Percentiles rank a stretch among this genome's conserved stretches.
Conservation (phyloP, 2,888 invertebrate species). For the Rhabditoides inermis region DNA sequence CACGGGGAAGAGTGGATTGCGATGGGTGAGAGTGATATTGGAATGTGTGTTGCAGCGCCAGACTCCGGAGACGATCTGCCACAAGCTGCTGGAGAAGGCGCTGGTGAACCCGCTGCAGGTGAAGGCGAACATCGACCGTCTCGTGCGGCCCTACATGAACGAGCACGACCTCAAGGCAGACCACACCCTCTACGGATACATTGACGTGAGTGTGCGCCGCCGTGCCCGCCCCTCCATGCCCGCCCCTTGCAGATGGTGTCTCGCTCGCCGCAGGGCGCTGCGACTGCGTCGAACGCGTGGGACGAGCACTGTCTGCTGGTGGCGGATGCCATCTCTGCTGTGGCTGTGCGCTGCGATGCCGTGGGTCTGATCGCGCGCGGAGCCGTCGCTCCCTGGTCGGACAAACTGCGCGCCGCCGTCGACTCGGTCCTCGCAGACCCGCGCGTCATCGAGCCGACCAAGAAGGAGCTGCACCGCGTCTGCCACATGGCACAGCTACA, state of each 20-base stretch:
- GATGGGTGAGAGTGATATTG: no score
- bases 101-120: constrained; percentile 19
- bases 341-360: constrained; percentile 23
- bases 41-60: no score
- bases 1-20: no score
- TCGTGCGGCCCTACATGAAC: constrained; percentile 32
- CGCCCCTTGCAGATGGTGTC: constrained; percentile 6
- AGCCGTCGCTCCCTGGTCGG: constrained; percentile 30
- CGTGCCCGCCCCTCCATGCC: no score
- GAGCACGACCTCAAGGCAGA: constrained; percentile 31
- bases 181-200: constrained; percentile 29
- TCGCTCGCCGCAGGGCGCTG: not conserved
- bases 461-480: no score
- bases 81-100: constrained; percentile 21
- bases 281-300: constrained; percentile 16
- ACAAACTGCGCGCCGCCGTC: constrained; percentile 22
- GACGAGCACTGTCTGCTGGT: constrained; percentile 32
- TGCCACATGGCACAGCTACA: no score
- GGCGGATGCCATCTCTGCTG: constrained; percentile 24
- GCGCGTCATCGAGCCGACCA: no score
- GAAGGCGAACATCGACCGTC: constrained; percentile 24
- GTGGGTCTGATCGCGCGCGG: constrained; percentile 27
- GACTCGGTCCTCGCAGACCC: constrained; percentile 10
- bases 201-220: constrained; percentile 11
- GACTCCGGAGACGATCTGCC: constrained; percentile 22